A percentile compares a stretch with the other conserved stretches of the same genome.
phyloP scores from a whole-genome alignment of 2,797 vertebrate species.

The Lepilemur septentrionalis region DNA sequence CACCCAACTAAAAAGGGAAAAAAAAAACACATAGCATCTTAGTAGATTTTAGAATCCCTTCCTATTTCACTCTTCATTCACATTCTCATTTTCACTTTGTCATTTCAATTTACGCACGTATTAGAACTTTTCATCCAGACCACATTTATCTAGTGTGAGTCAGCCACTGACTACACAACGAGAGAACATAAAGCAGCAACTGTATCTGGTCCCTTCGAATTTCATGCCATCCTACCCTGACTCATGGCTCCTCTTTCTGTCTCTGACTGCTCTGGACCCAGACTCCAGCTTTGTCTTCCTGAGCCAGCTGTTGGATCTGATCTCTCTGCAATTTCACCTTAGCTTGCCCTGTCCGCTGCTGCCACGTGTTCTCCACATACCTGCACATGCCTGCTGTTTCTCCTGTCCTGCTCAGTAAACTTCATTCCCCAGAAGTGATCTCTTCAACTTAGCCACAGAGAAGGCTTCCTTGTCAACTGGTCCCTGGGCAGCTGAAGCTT shows the following conservation, averaged over 20 bases:
- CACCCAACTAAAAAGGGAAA: background rate
- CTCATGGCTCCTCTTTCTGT: background rate
- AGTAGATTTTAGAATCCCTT: background rate
- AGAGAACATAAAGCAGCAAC: background rate
- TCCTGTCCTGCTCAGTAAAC: background rate
- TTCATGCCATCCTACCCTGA: background rate
- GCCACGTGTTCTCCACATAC: background rate
- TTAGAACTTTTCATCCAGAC: background rate
- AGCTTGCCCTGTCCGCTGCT: background rate
- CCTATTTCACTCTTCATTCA: background rate
- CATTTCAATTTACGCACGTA: background rate
- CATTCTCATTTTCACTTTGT: too few relatives aligned
- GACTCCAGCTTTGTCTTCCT: background rate
- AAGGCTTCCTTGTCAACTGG: background rate
- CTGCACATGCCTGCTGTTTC: background rate
- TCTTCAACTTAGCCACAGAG: background rate
- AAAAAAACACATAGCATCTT: background rate
- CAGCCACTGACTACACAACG: background rate
- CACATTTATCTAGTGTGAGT: background rate
- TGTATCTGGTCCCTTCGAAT: background rate
- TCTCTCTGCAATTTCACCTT: background rate
- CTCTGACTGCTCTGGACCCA: background rate
- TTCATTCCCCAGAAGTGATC: background rate
- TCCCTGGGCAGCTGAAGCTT: background rate
- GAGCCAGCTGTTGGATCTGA: background rate